A percentile compares a stretch with the other conserved stretches of the same genome.
Conservation (phyloP, 2,888 invertebrate species). For the Morpho achilles region DNA sequence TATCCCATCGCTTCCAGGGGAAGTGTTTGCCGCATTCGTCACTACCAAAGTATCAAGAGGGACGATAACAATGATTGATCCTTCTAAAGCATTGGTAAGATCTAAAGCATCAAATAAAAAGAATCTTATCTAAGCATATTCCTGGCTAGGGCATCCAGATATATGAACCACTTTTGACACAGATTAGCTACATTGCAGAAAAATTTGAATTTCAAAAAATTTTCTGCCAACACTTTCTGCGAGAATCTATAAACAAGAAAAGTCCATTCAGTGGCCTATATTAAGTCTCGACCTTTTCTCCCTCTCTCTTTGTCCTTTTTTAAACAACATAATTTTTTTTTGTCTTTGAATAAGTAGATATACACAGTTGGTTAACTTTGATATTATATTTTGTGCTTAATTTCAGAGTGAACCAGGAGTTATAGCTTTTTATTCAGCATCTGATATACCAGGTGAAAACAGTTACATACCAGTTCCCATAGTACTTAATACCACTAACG, state of each 20-base stretch:
- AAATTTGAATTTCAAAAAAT: too few relatives aligned
- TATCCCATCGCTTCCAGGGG: constrained; percentile 73
- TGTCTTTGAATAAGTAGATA: neutral
- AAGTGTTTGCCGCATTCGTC: constrained; percentile 84
- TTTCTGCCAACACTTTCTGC: too few relatives aligned
- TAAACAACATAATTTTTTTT: too few relatives aligned
- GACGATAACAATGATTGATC: constrained; percentile 76
- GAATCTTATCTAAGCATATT: too few relatives aligned
- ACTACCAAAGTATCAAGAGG: constrained; percentile 64
- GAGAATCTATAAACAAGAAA: too few relatives aligned
- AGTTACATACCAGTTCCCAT: constrained; percentile 50
- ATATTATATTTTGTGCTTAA: neutral
- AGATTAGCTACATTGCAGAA: neutral
- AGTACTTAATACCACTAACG: constrained; percentile 29
- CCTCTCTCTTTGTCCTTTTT: too few relatives aligned
- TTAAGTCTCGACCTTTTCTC: too few relatives aligned
- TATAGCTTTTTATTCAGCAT: constrained; percentile 79
- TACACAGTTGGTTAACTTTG: too few relatives aligned
- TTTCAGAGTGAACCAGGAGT: constrained; percentile 81
- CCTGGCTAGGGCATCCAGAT: too few relatives aligned
- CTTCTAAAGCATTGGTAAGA: constrained; percentile 79
- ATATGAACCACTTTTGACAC: neutral
- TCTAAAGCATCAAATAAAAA: too few relatives aligned
- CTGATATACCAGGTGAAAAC: constrained; percentile 84
- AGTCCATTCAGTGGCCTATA: too few relatives aligned